Percentiles rank a stretch among this genome's conserved stretches.
phyloP scores from a whole-genome alignment of 1,140 invertebrate genomes.

The Protaetia brevitarsis region DNA sequence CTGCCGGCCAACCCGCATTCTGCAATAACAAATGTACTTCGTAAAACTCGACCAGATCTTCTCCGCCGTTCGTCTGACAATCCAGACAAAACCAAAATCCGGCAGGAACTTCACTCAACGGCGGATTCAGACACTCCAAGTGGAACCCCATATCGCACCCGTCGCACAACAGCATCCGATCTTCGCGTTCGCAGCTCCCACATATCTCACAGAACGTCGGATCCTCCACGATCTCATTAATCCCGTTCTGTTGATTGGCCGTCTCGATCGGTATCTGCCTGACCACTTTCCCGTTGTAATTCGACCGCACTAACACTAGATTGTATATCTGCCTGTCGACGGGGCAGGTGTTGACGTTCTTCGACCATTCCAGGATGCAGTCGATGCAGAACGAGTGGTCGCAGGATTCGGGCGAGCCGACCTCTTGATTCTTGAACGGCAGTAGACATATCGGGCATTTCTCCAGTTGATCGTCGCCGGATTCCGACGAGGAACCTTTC shows the following conservation, averaged over 20 bases:
- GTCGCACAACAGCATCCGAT: slow-evolving; percentile 87
- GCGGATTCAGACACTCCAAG: slow-evolving; percentile 78
- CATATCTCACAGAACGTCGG: slow-evolving; percentile 81
- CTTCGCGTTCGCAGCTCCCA: slow-evolving; percentile 73
- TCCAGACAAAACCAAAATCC: slow-evolving; percentile 86
- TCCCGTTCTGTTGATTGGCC: slow-evolving; percentile 51
- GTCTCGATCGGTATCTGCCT: slow-evolving; percentile 59
- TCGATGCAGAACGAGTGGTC: slow-evolving; percentile 87
- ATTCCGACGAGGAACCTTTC: slow-evolving; percentile 50
- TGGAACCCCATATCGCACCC: slow-evolving; percentile 82
- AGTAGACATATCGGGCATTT: slow-evolving; percentile 84
- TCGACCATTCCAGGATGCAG: slow-evolving; percentile 89
- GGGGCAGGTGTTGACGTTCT: slow-evolving; percentile 94
- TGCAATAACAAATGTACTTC: slow-evolving; percentile 51
- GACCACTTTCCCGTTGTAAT: slow-evolving; percentile 65
- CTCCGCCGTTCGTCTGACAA: slow-evolving; percentile 56
- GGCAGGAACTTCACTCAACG: slow-evolving; percentile 69
- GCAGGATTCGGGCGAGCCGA: slow-evolving; percentile 81
- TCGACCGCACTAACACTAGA: slow-evolving; percentile 70
- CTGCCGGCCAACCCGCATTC: slow-evolving; percentile 47
- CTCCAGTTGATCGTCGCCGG: slow-evolving; percentile 68
- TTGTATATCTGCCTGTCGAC: slow-evolving; percentile 82
- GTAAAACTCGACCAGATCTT: slow-evolving; percentile 49
- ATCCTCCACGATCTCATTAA: slow-evolving; percentile 58
- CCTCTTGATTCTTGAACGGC: slow-evolving; percentile 68